Percentiles rank a stretch among this genome's conserved stretches.
Evolutionary conservation across 2,113 vertebrate genomes (phyloP).

Genomic region (Paraplagusia blochii): DNA sequence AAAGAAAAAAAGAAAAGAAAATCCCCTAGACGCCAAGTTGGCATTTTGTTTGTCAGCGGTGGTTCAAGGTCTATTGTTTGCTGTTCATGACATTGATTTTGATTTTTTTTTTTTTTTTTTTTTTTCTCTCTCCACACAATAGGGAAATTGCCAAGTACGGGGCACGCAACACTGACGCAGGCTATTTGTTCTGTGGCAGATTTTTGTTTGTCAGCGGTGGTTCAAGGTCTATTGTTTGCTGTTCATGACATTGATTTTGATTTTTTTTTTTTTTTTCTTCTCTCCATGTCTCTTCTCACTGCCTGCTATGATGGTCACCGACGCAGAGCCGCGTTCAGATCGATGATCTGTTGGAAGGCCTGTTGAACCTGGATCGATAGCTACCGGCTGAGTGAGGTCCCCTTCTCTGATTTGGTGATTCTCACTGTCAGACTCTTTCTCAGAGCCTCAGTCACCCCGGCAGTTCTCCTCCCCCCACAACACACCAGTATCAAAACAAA

Average conservation of each 20-base stretch:
- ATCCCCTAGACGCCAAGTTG: background rate
- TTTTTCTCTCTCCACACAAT: too few relatives aligned
- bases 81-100: constrained; percentile 9
- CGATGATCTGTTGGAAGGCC: constrained; percentile 58
- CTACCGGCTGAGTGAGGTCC: constrained; percentile 53
- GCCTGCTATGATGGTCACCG: constrained; percentile 43
- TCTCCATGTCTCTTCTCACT: constrained; percentile 19
- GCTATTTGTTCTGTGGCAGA: constrained; percentile 1
- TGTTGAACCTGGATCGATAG: constrained; percentile 67
- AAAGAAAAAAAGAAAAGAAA: too few relatives aligned
- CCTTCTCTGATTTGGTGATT: constrained; percentile 62
- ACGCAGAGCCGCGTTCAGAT: constrained; percentile 45
- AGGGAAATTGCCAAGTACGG: constrained; percentile 1
- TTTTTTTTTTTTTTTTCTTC: constrained; percentile 10
- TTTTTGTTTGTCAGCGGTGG: too few relatives aligned
- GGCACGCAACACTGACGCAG: background rate
- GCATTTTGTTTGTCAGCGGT: too few relatives aligned
- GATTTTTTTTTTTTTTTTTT: constrained; percentile 10
- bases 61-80: too few relatives aligned
- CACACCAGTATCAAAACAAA: background rate
- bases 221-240: too few relatives aligned
- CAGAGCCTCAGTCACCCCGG: constrained; percentile 53
- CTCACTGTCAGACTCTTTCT: constrained; percentile 59
- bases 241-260: constrained; percentile 12
- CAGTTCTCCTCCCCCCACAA: constrained; percentile 28